Evolutionary conservation across 2,888 invertebrate species (phyloP).

Genomic region (Cryptus armator): DNA sequence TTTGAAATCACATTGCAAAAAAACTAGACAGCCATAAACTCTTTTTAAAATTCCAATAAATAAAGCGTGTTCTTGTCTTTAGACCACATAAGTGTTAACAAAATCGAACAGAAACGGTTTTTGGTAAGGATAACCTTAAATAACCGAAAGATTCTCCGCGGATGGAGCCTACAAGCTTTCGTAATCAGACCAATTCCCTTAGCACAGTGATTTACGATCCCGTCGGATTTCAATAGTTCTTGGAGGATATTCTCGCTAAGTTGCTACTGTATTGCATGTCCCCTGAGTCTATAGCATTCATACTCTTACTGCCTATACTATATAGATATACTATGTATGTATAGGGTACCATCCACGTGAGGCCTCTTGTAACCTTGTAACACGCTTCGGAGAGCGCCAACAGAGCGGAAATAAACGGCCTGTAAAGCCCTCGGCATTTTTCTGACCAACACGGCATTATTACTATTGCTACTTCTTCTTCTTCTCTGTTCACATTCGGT

Average conservation of each 20-base stretch:
- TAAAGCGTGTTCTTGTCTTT: too few species aligned
- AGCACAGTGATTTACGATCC: slow-evolving; percentile 54
- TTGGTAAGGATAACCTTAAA: too few species aligned
- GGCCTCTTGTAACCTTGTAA: slow-evolving; percentile 71
- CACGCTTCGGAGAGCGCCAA: slow-evolving; percentile 74
- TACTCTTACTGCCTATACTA: neutral
- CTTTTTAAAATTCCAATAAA: too few species aligned
- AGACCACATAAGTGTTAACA: too few species aligned
- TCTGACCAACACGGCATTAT: slow-evolving; percentile 52
- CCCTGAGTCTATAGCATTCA: neutral
- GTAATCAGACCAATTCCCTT: slow-evolving; percentile 54
- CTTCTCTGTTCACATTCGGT: slow-evolving; percentile 15
- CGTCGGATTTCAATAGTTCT: neutral
- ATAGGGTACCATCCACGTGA: slow-evolving; percentile 1
- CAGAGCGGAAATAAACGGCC: slow-evolving; percentile 77
- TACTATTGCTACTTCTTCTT: slow-evolving; percentile 15
- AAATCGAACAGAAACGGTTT: too few species aligned
- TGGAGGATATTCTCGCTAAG: slow-evolving; percentile 43
- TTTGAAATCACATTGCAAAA: too few species aligned
- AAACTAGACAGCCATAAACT: too few species aligned
- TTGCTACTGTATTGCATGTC: slow-evolving; percentile 67
- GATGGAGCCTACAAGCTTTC: slow-evolving; percentile 52
- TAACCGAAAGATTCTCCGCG: slow-evolving; percentile 25
- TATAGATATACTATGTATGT: neutral
- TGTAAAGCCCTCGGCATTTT: slow-evolving; percentile 72